phyloP scores from a whole-genome alignment of 2,113 vertebrate genomes.

The Numida meleagris region DNA sequence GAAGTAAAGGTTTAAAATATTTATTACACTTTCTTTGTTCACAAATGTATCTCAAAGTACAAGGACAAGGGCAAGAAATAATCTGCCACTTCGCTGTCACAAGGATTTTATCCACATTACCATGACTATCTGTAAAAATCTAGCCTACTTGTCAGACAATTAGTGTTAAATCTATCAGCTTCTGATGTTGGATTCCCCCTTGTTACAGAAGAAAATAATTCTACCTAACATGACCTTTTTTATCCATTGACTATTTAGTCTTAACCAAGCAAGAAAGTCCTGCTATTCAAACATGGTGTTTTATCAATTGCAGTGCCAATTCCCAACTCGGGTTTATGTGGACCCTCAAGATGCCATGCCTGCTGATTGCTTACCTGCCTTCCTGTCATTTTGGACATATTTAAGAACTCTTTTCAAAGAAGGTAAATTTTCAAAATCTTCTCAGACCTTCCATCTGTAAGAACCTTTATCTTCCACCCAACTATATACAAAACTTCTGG shows the following conservation, averaged over 20 bases:
- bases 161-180: not conserved
- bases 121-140: not conserved
- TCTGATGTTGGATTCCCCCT: not conserved
- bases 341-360: not conserved
- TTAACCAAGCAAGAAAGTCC: not conserved
- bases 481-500: not conserved
- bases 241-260: not conserved
- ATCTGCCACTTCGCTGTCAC: not conserved
- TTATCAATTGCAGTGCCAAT: not conserved
- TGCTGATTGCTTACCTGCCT: not conserved
- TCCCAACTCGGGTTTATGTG: not conserved
- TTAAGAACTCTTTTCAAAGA: not conserved
- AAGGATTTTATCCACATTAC: not conserved
- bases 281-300: not conserved
- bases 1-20: not conserved
- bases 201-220: not conserved
- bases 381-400: not conserved
- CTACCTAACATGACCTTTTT: not conserved
- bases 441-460: not conserved
- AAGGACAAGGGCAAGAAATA: not conserved
- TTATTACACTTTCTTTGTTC: not conserved
- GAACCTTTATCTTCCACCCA: accelerated
- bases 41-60: not conserved
- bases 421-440: not conserved
- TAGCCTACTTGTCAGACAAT: not conserved